Conservation (phyloP, 2,797 vertebrate genomes). For the Danionella dracula region DNA sequence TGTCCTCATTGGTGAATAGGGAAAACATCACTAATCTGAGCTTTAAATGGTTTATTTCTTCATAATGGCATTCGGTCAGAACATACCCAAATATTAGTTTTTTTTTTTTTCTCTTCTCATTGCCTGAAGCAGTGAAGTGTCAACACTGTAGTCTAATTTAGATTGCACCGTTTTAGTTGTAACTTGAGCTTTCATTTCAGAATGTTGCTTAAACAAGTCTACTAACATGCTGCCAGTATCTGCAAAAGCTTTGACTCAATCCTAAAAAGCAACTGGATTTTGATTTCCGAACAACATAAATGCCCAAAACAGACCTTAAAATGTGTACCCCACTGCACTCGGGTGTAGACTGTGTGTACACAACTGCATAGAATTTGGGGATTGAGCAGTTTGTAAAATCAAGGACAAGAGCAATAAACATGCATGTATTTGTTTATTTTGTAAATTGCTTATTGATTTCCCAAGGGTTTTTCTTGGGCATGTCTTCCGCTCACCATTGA, state of each 20-base stretch:
- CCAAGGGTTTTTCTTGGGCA: too few relatives aligned
- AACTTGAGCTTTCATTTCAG: conserved; percentile 25
- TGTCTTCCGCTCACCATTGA: too few relatives aligned
- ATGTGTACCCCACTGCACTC: too few relatives aligned
- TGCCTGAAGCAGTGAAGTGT: conserved; percentile 29
- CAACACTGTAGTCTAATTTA: conserved; percentile 34
- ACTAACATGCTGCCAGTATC: not conserved
- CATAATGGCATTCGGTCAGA: conserved; percentile 37
- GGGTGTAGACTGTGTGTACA: too few relatives aligned
- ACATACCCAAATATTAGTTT: conserved; percentile 36
- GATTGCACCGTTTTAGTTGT: conserved; percentile 33
- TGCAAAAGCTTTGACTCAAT: not conserved
- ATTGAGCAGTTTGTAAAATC: too few relatives aligned
- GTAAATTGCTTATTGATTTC: too few relatives aligned
- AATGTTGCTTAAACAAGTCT: conserved; percentile 17
- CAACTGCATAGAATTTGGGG: too few relatives aligned
- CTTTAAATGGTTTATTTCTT: conserved; percentile 43
- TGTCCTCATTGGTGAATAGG: conserved; percentile 51
- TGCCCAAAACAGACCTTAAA: too few relatives aligned
- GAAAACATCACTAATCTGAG: conserved; percentile 53
- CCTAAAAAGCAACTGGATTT: not conserved
- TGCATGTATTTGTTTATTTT: too few relatives aligned
- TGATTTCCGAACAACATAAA: too few relatives aligned
- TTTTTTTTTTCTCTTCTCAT: conserved; percentile 9
- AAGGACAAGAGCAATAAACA: too few relatives aligned